Conservation (phyloP, 2,888 invertebrate species). For the Heliconius cydno region DNA sequence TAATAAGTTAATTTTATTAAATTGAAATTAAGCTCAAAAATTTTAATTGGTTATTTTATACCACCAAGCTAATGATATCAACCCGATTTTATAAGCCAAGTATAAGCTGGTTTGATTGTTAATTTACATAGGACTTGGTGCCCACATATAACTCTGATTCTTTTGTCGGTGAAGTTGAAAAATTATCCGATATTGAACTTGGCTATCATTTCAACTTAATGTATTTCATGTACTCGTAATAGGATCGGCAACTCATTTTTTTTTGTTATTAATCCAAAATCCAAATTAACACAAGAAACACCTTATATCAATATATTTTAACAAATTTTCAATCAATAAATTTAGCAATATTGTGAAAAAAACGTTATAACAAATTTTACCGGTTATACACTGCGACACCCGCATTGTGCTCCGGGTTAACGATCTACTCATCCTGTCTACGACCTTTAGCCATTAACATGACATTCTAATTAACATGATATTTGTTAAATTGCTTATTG, state of each 20-base stretch:
- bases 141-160: background rate
- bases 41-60: too few species aligned
- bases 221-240: background rate
- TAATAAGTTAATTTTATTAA: background rate
- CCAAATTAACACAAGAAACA: background rate
- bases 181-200: background rate
- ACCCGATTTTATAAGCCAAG: background rate
- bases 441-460: conserved; percentile 40
- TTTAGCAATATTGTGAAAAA: background rate
- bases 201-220: background rate
- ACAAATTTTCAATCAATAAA: background rate
- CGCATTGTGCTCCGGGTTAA: conserved; percentile 41
- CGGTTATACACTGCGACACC: conserved; percentile 37
- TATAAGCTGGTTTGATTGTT: background rate
- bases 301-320: background rate
- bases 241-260: too few species aligned
- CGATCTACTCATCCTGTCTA: conserved; percentile 41
- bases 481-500: too few species aligned
- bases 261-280: too few species aligned
- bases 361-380: background rate
- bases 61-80: too few species aligned
- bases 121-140: background rate
- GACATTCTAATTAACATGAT: conserved; percentile 2
- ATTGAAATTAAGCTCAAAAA: too few species aligned
- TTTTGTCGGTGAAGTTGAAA: too few species aligned